These are phyloP conservation scores for Lepidothrix coronata DNA, from an alignment of 2,113 vertebrate genomes.

Conservation along the genomic window DNA sequence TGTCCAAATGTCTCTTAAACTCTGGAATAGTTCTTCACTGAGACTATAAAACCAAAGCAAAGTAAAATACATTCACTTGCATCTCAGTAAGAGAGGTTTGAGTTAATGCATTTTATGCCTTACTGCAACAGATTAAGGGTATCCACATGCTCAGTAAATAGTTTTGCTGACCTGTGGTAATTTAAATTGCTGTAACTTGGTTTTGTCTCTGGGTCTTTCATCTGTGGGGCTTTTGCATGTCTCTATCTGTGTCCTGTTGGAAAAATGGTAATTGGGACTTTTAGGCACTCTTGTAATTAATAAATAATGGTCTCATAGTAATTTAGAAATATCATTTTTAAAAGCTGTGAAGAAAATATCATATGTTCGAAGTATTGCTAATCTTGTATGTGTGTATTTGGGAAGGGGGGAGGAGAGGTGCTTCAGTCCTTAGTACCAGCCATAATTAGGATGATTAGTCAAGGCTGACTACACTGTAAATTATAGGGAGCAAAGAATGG, in stretches of 20 bases:
- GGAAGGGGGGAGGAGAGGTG: background rate
- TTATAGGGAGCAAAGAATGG: background rate
- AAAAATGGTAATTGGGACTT: background rate
- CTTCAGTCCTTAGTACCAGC: background rate
- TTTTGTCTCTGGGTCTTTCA: background rate
- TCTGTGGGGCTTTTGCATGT: background rate
- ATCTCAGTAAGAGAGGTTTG: background rate
- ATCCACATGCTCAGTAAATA: background rate
- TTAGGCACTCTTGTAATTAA: background rate
- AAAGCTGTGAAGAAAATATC: background rate
- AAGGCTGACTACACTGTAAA: background rate
- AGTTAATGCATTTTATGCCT: background rate
- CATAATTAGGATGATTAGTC: slow-evolving; percentile 1
- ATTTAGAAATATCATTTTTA: background rate
- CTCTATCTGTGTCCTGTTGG: background rate
- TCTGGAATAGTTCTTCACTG: background rate
- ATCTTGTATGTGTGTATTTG: background rate
- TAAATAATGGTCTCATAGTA: background rate
- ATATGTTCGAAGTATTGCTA: background rate
- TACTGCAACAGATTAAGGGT: background rate
- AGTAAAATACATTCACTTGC: background rate
- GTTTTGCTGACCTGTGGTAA: background rate
- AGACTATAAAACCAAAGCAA: background rate
- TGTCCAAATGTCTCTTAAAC: background rate
- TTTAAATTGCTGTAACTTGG: background rate